Percentiles rank a stretch among this genome's conserved stretches.
Conservation (phyloP, 2,888 invertebrate genomes). For the Sinodicranocentrus sp. region DNA sequence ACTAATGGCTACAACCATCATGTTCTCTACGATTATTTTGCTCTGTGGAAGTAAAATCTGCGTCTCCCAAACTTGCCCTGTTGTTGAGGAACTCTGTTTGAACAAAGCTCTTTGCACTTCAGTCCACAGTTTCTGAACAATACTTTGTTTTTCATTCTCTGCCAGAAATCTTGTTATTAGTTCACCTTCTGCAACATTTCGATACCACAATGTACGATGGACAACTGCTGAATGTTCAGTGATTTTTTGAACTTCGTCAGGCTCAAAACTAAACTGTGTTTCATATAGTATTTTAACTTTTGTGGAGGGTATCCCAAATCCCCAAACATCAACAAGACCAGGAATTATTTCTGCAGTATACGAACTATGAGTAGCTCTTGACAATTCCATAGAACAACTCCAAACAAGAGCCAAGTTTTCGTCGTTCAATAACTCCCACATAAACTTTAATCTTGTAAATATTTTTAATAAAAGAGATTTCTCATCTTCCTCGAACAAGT, state of each 20-base stretch:
- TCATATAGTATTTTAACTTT: not conserved
- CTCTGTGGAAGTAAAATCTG: not conserved
- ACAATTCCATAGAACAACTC: constrained; percentile 35
- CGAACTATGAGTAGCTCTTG: not conserved
- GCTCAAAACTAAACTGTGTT: constrained; percentile 12
- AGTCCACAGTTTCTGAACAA: constrained; percentile 23
- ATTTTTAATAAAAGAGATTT: constrained; percentile 3
- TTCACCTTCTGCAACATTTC: constrained; percentile 33
- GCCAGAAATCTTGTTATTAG: not conserved
- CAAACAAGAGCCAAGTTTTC: not conserved
- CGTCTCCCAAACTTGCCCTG: not conserved
- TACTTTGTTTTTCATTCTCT: not conserved
- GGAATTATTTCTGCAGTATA: not conserved
- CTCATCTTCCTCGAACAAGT: constrained; percentile 15
- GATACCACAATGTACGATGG: constrained; percentile 25
- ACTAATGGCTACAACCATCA: constrained; percentile 28
- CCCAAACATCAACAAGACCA: constrained; percentile 32
- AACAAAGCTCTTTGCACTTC: constrained; percentile 14
- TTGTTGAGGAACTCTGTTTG: not conserved
- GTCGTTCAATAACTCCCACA: constrained; percentile 14
- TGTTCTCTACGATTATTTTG: constrained; percentile 45
- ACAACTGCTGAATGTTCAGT: not conserved
- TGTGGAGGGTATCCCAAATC: not conserved
- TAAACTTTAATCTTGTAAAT: constrained; percentile 20
- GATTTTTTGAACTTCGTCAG: not conserved